Evolutionary conservation across 2,797 vertebrate genomes (phyloP), one percentile per base, ranked within the genome.

Genomic region (Sebastiscus tertius): DNA sequence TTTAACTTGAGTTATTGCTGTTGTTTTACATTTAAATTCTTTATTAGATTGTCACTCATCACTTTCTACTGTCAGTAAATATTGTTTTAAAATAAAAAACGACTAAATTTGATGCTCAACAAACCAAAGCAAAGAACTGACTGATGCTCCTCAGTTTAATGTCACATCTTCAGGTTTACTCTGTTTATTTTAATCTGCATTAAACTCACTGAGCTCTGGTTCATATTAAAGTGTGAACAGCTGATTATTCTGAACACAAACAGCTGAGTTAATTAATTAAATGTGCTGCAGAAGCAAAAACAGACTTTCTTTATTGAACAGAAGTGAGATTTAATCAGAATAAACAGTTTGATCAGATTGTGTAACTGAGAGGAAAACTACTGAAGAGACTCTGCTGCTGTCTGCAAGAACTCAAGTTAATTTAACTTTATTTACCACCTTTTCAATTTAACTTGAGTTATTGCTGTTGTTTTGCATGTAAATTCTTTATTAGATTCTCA

Each of bases 231-330:
- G 27, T 31, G 12, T 1, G 59, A 46, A 18, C 36, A 26, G 13
- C 36, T 27, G 36, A 0, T 64, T 18, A 6, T 0, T 24, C 36
- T 36, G 0, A 2, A 18, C 0, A 29, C 1, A 18, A 34, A 34
- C 60, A 60, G 1, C 0, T 10, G 39, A 42, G 39, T 42, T 42
- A 42, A 7, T 14, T 42, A 42, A 16, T 31, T 42, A 39, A 39
- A 42, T 42, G 39, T 1, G 39, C 56, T 29, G 26, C 26, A 59
- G 56, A 29, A 29, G 1, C 16, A 8, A 4, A 16, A 59, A 56
- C 6, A 4, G 14, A 29, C 36, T 39, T 29, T 59, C 3, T 59
- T 29, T 29, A 60, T 60, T 29, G 14, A 2, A 10, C 4, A 60
- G 46, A 49, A 20, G 16, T 49, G 46, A 49, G 7, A 49, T 6